A percentile compares a stretch with the other conserved stretches of the same genome.
These are phyloP conservation scores for Druon quercuslanigerum DNA, from an alignment of 1,140 invertebrate species.

Conservation along the genomic window DNA sequence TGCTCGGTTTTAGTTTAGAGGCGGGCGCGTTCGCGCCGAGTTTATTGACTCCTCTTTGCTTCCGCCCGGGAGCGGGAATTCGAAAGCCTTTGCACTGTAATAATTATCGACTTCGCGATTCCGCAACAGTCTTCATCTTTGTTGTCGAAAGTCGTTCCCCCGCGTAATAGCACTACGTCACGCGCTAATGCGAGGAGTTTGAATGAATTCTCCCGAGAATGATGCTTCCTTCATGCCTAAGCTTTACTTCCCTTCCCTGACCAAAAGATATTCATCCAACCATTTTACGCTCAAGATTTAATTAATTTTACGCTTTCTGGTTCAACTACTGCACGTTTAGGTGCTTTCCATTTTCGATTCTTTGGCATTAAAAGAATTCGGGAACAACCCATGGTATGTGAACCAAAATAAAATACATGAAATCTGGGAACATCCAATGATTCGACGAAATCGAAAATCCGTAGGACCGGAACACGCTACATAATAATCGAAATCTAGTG, in stretches of 20 bases:
- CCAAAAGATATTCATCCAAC: background rate
- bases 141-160: slow-evolving; percentile 19
- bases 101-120: slow-evolving; percentile 29
- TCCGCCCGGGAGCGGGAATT: slow-evolving; percentile 35
- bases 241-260: slow-evolving; percentile 5
- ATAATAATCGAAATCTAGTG: background rate
- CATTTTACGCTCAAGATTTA: background rate
- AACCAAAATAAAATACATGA: too few relatives aligned
- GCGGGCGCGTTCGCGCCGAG: slow-evolving; percentile 1
- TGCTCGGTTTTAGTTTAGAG: slow-evolving; percentile 25
- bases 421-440: background rate
- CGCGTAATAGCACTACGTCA: slow-evolving; percentile 21
- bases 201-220: slow-evolving; percentile 15
- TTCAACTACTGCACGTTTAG: too few relatives aligned
- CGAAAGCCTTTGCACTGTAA: slow-evolving; percentile 12
- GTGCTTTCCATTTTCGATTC: too few relatives aligned
- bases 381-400: too few relatives aligned
- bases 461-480: background rate
- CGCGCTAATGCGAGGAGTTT: slow-evolving; percentile 21
- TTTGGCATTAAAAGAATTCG: too few relatives aligned
- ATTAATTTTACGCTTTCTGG: background rate
- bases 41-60: slow-evolving; percentile 23
- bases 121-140: slow-evolving; percentile 29
- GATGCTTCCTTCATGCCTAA: background rate
- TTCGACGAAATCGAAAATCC: background rate